Evolutionary conservation across 2,888 invertebrate genomes (phyloP).

Genomic region (Macaria notata): DNA sequence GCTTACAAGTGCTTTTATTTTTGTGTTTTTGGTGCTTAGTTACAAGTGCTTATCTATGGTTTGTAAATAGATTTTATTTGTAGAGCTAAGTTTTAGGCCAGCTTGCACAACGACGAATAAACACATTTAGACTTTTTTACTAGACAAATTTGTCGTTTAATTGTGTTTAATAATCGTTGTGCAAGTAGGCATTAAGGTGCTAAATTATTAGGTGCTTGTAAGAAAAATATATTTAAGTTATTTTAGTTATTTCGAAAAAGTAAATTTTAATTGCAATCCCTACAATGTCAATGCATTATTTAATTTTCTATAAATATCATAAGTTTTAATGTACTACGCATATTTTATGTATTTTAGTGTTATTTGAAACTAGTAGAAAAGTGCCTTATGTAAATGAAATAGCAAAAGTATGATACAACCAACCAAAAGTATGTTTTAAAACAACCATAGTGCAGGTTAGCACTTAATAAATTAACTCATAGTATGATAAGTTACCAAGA

Average conservation of each 20-base stretch:
- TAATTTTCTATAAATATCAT: neutral
- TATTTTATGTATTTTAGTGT: neutral
- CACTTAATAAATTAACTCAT: no score
- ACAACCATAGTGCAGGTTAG: no score
- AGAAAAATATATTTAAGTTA: neutral
- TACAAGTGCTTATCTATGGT: slow-evolving; percentile 16
- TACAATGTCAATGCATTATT: neutral
- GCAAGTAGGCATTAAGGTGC: slow-evolving; percentile 8
- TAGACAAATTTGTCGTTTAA: neutral
- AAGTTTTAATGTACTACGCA: neutral
- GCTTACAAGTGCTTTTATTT: neutral
- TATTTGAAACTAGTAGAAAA: neutral
- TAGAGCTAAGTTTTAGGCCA: slow-evolving; percentile 28
- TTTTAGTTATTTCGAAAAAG: neutral
- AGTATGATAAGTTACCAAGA: slow-evolving; percentile 6
- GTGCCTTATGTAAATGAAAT: slow-evolving; percentile 2
- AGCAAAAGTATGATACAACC: slow-evolving; percentile 1
- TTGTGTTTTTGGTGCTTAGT: slow-evolving; percentile 41
- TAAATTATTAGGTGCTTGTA: slow-evolving; percentile 27
- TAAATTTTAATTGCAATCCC: no score
- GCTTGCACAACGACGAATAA: no score
- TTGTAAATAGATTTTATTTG: slow-evolving; percentile 31
- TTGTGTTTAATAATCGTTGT: no score
- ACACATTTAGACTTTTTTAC: no score
- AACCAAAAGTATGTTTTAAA: no score